These are phyloP conservation scores for Rhinoderma darwinii DNA, from an alignment of 2,113 vertebrate species.

Conservation along the genomic window DNA sequence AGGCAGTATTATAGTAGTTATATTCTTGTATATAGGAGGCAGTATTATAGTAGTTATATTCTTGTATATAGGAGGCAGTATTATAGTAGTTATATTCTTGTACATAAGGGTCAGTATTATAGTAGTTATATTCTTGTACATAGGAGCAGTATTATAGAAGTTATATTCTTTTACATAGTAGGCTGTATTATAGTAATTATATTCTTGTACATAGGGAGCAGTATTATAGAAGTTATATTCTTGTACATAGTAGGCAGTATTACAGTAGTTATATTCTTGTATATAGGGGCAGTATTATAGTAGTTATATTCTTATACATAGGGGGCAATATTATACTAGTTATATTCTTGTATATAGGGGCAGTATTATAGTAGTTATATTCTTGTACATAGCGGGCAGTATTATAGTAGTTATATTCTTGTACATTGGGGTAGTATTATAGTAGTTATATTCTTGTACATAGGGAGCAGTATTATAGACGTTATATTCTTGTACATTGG, in stretches of 20 bases:
- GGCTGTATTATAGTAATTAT: constrained; percentile 10
- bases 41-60: too few relatives aligned
- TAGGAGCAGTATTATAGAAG: not conserved
- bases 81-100: constrained; percentile 13
- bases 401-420: constrained; percentile 11
- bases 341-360: not conserved
- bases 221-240: too few relatives aligned
- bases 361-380: constrained; percentile 14
- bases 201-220: not conserved
- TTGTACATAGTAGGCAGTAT: too few relatives aligned
- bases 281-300: constrained; percentile 21
- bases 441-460: too few relatives aligned
- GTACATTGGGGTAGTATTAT: not conserved
- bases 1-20: constrained; percentile 1
- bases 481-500: not conserved
- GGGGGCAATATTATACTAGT: not conserved
- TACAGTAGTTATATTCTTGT: too few relatives aligned
- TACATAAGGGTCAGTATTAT: not conserved
- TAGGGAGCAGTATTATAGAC: not conserved
- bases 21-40: not conserved
- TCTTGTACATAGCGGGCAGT: constrained; percentile 11
- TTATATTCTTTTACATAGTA: constrained; percentile 14
- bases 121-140: constrained; percentile 9
- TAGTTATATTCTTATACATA: not conserved
- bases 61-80: too few relatives aligned